These are phyloP conservation scores for Mimachlamys varia DNA, from an alignment of 2,888 invertebrate genomes.

Conservation along the genomic window DNA sequence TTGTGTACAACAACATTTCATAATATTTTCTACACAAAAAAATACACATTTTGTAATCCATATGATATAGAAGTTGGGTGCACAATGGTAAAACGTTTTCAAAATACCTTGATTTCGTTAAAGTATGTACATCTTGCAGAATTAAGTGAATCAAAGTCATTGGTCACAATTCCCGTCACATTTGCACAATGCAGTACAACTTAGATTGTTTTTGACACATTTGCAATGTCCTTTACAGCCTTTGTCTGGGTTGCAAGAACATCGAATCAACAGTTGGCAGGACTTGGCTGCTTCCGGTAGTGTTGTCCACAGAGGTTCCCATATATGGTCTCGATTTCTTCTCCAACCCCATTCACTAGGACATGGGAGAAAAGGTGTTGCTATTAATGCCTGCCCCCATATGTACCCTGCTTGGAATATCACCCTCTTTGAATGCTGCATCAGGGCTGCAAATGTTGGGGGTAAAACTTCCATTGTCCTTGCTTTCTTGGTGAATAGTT, in stretches of 20 bases:
- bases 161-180: neutral
- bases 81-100: no score
- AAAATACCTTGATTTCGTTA: no score
- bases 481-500: slow-evolving; percentile 53
- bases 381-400: slow-evolving; percentile 45
- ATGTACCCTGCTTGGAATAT: slow-evolving; percentile 54
- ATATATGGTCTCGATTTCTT: neutral
- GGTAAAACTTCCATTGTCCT: slow-evolving; percentile 52
- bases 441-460: slow-evolving; percentile 57
- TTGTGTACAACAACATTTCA: no score
- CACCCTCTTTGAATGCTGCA: slow-evolving; percentile 56
- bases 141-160: no score
- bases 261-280: slow-evolving; percentile 36
- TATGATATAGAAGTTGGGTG: no score
- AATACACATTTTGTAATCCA: no score
- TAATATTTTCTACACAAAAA: no score
- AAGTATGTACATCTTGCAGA: no score
- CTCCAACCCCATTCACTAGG: slow-evolving; percentile 44
- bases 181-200: neutral
- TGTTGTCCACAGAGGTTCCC: slow-evolving; percentile 20
- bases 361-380: no score
- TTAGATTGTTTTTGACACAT: neutral
- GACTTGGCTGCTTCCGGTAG: slow-evolving; percentile 37
- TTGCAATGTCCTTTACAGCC: slow-evolving; percentile 40
- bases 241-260: slow-evolving; percentile 29